These are phyloP conservation scores for Myzus persicae DNA, from an alignment of 1,140 invertebrate genomes.

Conservation along the genomic window DNA sequence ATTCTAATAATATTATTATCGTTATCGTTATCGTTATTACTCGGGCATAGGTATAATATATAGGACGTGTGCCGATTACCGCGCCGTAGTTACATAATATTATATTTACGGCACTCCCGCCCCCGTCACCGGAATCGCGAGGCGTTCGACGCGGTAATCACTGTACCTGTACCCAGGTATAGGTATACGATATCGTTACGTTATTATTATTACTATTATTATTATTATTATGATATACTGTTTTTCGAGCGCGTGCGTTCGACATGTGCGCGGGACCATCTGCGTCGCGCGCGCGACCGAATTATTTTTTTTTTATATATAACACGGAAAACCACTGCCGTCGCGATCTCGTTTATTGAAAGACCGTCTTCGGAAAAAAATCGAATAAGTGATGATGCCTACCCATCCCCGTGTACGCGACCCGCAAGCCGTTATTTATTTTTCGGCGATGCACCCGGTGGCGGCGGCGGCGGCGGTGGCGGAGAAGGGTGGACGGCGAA, in stretches of 20 bases:
- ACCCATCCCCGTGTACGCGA: too few species aligned
- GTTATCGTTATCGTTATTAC: neutral
- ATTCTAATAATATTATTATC: neutral
- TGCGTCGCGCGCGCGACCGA: conserved; percentile 23
- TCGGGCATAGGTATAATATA: too few species aligned
- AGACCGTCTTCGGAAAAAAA: neutral
- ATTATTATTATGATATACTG: too few species aligned
- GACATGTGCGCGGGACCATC: conserved; percentile 38
- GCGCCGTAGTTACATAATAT: too few species aligned
- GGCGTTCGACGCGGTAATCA: conserved; percentile 41
- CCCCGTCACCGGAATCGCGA: neutral
- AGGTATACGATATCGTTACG: too few species aligned
- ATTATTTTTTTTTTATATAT: neutral
- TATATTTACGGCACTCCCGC: too few species aligned
- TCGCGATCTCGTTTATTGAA: conserved; percentile 40
- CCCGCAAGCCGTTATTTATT: conserved; percentile 17
- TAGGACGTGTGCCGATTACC: neutral
- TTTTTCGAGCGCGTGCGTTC: too few species aligned
- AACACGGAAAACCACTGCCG: neutral
- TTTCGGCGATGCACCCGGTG: neutral
- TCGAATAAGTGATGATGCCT: neutral
- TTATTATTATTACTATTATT: too few species aligned
- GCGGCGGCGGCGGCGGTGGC: too few species aligned
- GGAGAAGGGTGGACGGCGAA: too few species aligned
- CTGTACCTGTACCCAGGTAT: neutral